These are phyloP conservation scores for Mus caroli DNA, from an alignment of 2,797 vertebrate genomes.

Conservation along the genomic window DNA sequence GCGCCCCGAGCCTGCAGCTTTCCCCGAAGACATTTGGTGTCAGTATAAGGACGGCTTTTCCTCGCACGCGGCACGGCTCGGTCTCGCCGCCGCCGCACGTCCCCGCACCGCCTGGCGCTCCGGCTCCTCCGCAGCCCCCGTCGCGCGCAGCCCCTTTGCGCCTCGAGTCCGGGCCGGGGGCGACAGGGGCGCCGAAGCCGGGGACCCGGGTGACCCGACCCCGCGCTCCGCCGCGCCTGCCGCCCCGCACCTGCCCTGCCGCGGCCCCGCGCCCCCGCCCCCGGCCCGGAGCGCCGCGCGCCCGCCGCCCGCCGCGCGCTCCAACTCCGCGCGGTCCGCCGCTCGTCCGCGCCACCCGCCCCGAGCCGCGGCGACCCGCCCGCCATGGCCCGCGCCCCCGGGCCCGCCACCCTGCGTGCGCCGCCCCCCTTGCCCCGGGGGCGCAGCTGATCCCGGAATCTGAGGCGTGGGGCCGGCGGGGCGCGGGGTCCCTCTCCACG, in stretches of 20 bases:
- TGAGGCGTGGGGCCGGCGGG: conserved; percentile 68
- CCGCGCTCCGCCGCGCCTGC: neutral
- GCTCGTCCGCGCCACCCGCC: conserved; percentile 56
- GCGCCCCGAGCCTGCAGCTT: conserved; percentile 88
- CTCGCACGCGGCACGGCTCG: conserved; percentile 85
- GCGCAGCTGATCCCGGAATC: conserved; percentile 87
- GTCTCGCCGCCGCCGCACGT: conserved; percentile 83
- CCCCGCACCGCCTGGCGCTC: conserved; percentile 77
- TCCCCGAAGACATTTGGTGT: conserved; percentile 91
- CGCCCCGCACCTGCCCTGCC: neutral
- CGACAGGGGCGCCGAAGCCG: neutral
- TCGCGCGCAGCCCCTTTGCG: conserved; percentile 81
- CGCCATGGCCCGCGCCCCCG: conserved; percentile 79
- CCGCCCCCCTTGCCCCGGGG: conserved; percentile 84
- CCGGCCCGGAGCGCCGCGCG: conserved; percentile 72
- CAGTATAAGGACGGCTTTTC: conserved; percentile 89
- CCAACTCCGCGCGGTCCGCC: conserved; percentile 61
- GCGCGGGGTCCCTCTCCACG: conserved; percentile 1
- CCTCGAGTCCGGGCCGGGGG: conserved; percentile 73
- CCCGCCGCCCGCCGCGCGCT: conserved; percentile 65
- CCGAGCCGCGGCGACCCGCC: conserved; percentile 41
- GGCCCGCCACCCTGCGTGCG: conserved; percentile 78
- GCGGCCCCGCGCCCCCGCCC: conserved; percentile 76
- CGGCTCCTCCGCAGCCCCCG: conserved; percentile 83
- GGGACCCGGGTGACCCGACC: conserved; percentile 17